Conservation (phyloP, 2,113 vertebrate genomes). For the Pedionomus torquatus region DNA sequence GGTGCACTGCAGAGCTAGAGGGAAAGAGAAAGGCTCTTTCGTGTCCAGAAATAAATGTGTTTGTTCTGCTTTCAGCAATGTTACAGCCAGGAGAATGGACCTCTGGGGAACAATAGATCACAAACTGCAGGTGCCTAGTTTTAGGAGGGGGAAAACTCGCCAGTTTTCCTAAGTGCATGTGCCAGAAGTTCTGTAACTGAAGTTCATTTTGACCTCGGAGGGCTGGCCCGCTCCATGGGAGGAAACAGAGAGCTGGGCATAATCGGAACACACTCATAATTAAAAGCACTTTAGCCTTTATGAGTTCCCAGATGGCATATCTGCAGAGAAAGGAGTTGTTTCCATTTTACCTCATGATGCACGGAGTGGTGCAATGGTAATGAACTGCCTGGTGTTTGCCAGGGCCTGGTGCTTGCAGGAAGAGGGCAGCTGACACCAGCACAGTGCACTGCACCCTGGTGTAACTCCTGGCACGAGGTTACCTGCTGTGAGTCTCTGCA, state of each 20-base stretch:
- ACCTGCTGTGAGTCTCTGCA: background rate
- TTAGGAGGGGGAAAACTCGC: constrained; percentile 48
- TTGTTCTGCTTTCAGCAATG: constrained; percentile 62
- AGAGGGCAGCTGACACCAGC: background rate
- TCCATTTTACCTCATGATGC: background rate
- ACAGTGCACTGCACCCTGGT: background rate
- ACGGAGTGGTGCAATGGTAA: background rate
- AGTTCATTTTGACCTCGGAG: constrained; percentile 57
- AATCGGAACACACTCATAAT: background rate
- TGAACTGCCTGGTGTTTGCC: background rate
- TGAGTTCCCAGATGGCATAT: background rate
- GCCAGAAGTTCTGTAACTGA: constrained; percentile 51
- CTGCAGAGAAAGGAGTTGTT: background rate
- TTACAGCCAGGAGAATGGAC: constrained; percentile 33
- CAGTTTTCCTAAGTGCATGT: constrained; percentile 29
- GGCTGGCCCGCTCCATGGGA: background rate
- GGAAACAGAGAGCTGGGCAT: constrained; percentile 30
- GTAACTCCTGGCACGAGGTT: background rate
- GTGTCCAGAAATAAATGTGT: constrained; percentile 47
- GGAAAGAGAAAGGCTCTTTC: constrained; percentile 1
- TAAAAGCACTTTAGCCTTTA: background rate
- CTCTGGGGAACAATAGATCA: constrained; percentile 61
- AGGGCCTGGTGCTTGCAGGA: background rate
- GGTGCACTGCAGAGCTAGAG: background rate
- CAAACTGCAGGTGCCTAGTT: constrained; percentile 61